Evolutionary conservation across 2,113 vertebrate species (phyloP).

Genomic region (Muscicapa adusta): DNA sequence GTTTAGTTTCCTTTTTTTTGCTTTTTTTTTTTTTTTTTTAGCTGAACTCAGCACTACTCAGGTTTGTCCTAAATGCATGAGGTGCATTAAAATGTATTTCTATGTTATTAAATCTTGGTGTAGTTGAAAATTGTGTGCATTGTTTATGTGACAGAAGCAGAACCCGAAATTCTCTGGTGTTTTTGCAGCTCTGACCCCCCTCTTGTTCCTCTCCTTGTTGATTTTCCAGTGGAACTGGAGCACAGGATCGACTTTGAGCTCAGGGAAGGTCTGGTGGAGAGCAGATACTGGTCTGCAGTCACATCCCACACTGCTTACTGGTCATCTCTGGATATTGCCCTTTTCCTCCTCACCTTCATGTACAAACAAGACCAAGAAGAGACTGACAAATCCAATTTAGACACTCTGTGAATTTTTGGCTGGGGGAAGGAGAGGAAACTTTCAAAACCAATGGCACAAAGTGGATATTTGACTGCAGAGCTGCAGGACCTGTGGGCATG

Average conservation of each 20-base stretch:
- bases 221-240: slow-evolving; percentile 88
- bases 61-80: neutral
- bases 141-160: neutral
- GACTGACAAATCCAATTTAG: slow-evolving; percentile 63
- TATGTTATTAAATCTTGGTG: fast-evolving
- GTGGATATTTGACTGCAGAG: slow-evolving; percentile 22
- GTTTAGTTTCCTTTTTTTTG: neutral
- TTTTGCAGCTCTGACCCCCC: neutral
- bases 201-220: neutral
- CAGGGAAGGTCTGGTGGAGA: slow-evolving; percentile 94
- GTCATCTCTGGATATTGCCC: slow-evolving; percentile 93
- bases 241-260: slow-evolving; percentile 95
- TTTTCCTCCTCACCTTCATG: slow-evolving; percentile 96
- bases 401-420: slow-evolving; percentile 55
- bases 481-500: slow-evolving; percentile 22
- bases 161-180: fast-evolving
- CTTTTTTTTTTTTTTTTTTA: no score
- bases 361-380: slow-evolving; percentile 79
- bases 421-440: neutral
- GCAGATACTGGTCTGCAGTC: slow-evolving; percentile 96
- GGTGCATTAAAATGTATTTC: neutral
- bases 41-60: neutral
- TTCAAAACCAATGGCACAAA: slow-evolving; percentile 27
- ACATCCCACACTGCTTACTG: slow-evolving; percentile 97
- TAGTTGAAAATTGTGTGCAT: fast-evolving